These are phyloP conservation scores for Andrena bicolor DNA, from an alignment of 2,888 invertebrate species.

Conservation along the genomic window DNA sequence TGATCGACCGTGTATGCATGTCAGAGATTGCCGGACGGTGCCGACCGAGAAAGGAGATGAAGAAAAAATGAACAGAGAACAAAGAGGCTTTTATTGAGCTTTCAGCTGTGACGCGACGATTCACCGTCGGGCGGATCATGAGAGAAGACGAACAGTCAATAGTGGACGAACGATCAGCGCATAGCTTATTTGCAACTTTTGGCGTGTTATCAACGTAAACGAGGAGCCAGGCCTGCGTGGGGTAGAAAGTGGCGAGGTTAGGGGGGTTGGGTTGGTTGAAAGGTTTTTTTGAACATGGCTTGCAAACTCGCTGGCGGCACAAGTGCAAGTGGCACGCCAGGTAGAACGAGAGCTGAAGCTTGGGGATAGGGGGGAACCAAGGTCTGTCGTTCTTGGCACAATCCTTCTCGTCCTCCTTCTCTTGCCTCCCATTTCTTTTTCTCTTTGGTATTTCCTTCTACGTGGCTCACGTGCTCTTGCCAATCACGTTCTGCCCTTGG, in stretches of 20 bases:
- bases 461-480: neutral
- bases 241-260: neutral
- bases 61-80: constrained; percentile 61
- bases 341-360: constrained; percentile 20
- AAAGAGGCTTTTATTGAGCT: constrained; percentile 22
- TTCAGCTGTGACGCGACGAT: constrained; percentile 1
- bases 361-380: constrained; percentile 20
- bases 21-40: constrained; percentile 65
- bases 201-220: constrained; percentile 46
- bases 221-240: constrained; percentile 32
- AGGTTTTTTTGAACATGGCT: constrained; percentile 2
- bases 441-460: neutral
- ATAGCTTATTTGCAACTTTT: constrained; percentile 46
- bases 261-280: no score
- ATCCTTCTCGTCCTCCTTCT: constrained; percentile 14
- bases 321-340: constrained; percentile 36
- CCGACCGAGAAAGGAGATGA: constrained; percentile 73
- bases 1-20: constrained; percentile 61
- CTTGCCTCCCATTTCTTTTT: constrained; percentile 1
- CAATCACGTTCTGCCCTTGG: constrained; percentile 10
- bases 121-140: constrained; percentile 29
- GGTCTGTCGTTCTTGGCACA: constrained; percentile 1
- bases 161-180: constrained; percentile 60
- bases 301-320: constrained; percentile 22
- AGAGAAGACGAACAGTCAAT: constrained; percentile 60